phyloP scores from a whole-genome alignment of 2,888 invertebrate genomes.

The Polydrusus tereticollis region DNA sequence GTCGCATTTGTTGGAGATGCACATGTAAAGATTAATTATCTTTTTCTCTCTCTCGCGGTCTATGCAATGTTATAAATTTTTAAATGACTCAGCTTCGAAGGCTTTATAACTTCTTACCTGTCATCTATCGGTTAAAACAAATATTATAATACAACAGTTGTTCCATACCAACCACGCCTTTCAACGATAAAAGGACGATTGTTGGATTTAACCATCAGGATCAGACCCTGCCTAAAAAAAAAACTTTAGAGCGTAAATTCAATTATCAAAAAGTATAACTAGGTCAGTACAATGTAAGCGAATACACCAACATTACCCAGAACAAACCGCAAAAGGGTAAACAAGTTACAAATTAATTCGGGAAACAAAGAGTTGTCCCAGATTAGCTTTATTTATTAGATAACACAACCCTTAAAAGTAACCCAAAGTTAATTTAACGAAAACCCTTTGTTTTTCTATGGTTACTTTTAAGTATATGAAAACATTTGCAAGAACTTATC shows the following conservation, averaged over 20 bases:
- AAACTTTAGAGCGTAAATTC: background rate
- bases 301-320: background rate
- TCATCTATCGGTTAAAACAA: no score
- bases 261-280: constrained; percentile 6
- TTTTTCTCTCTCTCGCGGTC: no score
- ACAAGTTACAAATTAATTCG: constrained; percentile 22
- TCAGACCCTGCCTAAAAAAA: background rate
- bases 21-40: no score
- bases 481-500: background rate
- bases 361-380: constrained; percentile 15
- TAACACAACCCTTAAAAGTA: constrained; percentile 11
- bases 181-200: no score
- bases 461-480: no score
- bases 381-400: constrained; percentile 24
- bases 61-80: no score
- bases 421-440: constrained; percentile 14
- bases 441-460: background rate
- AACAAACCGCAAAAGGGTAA: constrained; percentile 12
- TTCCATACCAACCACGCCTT: no score
- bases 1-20: no score
- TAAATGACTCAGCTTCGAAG: no score
- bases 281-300: constrained; percentile 4
- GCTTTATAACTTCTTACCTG: no score
- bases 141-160: no score
- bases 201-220: no score